Evolutionary conservation across 23 tunicate species (phyloP), one percentile per base, ranked within the genome.

Genomic region (Trididemnum nubilum): DNA sequence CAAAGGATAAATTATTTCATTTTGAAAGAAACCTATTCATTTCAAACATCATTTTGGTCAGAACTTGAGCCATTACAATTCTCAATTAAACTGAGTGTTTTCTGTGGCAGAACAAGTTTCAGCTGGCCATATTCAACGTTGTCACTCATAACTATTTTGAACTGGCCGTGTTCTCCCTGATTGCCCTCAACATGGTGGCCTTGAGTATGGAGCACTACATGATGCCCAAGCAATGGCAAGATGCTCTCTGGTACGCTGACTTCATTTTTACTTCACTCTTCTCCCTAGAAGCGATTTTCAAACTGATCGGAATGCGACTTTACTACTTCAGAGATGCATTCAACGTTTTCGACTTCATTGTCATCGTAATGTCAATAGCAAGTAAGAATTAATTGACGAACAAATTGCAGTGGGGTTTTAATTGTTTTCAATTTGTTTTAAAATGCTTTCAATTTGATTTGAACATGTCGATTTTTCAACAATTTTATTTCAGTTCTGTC

Each of bases 261-360:
- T 79, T 89, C 71, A 64, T 82, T 7, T 94, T 94, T 39, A 89
- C 95, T 28, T 65, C 84, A 18, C 77, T 94, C 2, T 94, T 94
- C 63, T 34, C 83, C 0, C 24, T 89, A 18, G 97, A 92, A 65
- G 92, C 92, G 22, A 54, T 35, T n/a, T 35, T 87, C 33, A 92
- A 92, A 71, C 75, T 92, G 54, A 72, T 83, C 29, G 97, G 92
- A 71, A 82, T 83, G 85, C 63, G 97, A 35, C 36, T 65, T 61
- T 71, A 92, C 58, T 92, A 92, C 61, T 92, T 92, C 81, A 54
- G 89, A 28, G 97, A 92, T 63, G 82, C 76, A 12, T 92, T 92
- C 85, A 92, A 92, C 38, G 92, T 87, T 44, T 92, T 92, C 50
- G 97, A 92, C 79, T 92, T 92, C 54, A 50, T 87, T 33, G 97